Evolutionary conservation across 1,140 invertebrate genomes (phyloP).

Genomic region (Chelonus insularis): DNA sequence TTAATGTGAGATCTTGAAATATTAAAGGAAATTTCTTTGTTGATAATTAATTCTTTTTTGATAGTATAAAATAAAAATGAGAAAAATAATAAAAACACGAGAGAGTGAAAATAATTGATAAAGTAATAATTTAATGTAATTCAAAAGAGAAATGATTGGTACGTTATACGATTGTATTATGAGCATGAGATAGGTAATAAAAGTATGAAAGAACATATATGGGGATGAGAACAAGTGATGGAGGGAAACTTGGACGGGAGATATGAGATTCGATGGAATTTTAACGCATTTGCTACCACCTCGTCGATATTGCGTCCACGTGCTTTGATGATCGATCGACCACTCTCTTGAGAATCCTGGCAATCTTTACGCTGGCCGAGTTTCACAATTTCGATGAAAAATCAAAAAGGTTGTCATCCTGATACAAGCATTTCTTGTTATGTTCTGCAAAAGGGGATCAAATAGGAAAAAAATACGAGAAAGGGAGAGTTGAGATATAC

Average conservation of each 20-base stretch:
- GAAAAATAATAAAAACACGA: too few species aligned
- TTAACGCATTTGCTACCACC: conserved; percentile 23
- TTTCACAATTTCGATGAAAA: conserved; percentile 29
- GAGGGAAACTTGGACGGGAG: conserved; percentile 20
- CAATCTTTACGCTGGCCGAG: conserved; percentile 32
- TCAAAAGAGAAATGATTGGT: too few species aligned
- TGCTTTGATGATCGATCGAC: conserved; percentile 33
- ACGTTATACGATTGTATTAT: neutral
- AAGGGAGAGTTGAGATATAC: neutral
- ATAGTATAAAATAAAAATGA: too few species aligned
- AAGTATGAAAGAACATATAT: conserved; percentile 22
- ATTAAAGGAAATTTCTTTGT: too few species aligned
- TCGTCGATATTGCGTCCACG: conserved; percentile 31
- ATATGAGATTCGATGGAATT: conserved; percentile 31
- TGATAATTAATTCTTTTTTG: too few species aligned
- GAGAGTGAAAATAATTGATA: too few species aligned
- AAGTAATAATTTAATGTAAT: too few species aligned
- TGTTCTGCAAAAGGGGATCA: neutral
- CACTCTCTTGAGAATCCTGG: conserved; percentile 24
- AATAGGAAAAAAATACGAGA: neutral
- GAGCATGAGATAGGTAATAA: conserved; percentile 18
- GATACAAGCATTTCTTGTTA: conserved; percentile 11
- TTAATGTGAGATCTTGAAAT: too few species aligned
- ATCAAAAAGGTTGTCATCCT: conserved; percentile 8
- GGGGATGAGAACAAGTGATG: conserved; percentile 10